Conservation (phyloP, 1,140 invertebrate genomes). For the Heliconius melpomene region DNA sequence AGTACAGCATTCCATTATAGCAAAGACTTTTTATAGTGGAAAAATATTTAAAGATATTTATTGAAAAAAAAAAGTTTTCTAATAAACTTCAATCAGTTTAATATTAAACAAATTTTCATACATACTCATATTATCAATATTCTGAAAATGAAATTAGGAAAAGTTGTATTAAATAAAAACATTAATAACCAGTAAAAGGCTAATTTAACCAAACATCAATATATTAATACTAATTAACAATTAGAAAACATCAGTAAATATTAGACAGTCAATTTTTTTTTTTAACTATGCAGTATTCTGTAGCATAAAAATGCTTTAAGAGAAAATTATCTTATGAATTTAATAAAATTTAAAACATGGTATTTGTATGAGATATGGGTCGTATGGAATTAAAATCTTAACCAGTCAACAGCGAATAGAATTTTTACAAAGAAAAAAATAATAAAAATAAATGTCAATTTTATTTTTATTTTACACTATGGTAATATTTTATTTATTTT, state of each 20-base stretch:
- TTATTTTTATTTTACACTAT: not conserved
- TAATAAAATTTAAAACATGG: slow-evolving; percentile 65
- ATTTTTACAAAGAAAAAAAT: not conserved
- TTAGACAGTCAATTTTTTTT: not conserved
- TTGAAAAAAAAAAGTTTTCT: not conserved
- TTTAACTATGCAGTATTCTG: slow-evolving; percentile 15
- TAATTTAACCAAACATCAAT: not conserved
- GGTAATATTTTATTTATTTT: not conserved
- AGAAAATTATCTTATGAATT: slow-evolving; percentile 77
- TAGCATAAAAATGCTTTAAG: slow-evolving; percentile 72
- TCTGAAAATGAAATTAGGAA: not conserved
- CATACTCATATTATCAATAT: not conserved
- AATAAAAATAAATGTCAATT: not conserved
- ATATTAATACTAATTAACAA: too few species aligned
- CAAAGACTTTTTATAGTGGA: not conserved
- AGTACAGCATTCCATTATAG: not conserved
- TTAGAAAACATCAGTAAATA: not conserved
- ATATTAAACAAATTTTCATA: not conserved
- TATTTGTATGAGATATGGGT: slow-evolving; percentile 52
- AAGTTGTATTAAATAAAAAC: not conserved
- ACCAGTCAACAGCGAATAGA: not conserved
- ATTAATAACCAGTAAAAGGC: too few species aligned
- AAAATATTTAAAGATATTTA: not conserved
- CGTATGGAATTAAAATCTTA: not conserved
- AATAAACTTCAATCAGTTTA: too few species aligned